Evolutionary conservation across 2,888 invertebrate species (phyloP).

Genomic region (Isotomurus palustris): DNA sequence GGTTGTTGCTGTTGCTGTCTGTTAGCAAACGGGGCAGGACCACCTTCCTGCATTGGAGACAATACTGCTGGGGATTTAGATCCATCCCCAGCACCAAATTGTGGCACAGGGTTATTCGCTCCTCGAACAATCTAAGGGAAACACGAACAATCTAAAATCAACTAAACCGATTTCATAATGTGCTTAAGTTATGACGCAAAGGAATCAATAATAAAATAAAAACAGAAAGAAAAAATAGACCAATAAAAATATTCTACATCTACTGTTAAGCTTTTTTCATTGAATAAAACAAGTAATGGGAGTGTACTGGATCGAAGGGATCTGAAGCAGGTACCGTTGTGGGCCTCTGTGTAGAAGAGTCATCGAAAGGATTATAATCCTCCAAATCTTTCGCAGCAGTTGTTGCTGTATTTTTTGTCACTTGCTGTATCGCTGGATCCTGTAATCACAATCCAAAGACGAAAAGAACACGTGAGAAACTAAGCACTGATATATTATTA

Average conservation of each 20-base stretch:
- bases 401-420: conserved; percentile 68
- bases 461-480: too few relatives aligned
- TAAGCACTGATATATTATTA: conserved; percentile 4
- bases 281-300: too few relatives aligned
- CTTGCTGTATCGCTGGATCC: conserved; percentile 94
- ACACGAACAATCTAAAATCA: conserved; percentile 8
- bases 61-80: conserved; percentile 45
- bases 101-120: conserved; percentile 53
- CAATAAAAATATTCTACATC: too few relatives aligned
- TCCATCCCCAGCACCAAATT: conserved; percentile 31
- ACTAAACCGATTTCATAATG: too few relatives aligned
- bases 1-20: conserved; percentile 26
- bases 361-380: conserved; percentile 93
- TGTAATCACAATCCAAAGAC: conserved; percentile 56
- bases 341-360: conserved; percentile 47
- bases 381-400: conserved; percentile 73
- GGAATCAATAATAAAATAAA: too few relatives aligned
- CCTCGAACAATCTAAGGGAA: conserved; percentile 51
- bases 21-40: conserved; percentile 38
- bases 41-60: conserved; percentile 43
- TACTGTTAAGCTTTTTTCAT: too few relatives aligned
- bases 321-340: conserved; percentile 45
- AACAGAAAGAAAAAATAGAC: too few relatives aligned
- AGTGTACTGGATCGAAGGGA: conserved; percentile 41
- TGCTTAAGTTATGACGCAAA: too few relatives aligned